These are phyloP conservation scores for Rhodinocichla rosea DNA, from an alignment of 2,113 vertebrate species.

Conservation along the genomic window DNA sequence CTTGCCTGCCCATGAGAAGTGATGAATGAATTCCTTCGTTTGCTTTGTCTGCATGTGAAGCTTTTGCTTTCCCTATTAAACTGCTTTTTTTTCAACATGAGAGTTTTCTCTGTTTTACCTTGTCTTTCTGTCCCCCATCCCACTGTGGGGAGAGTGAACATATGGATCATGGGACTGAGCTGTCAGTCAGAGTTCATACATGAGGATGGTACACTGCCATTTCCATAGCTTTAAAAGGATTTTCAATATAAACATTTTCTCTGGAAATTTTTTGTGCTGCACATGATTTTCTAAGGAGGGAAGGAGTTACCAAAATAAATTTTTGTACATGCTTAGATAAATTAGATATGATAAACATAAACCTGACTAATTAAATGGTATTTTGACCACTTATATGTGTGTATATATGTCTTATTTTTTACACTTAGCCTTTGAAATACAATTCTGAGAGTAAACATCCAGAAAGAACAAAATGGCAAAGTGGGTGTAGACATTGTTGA, in stretches of 20 bases:
- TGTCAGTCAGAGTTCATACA: background rate
- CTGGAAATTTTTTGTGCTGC: background rate
- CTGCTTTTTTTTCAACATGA: accelerated
- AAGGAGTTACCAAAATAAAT: background rate
- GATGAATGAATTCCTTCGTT: accelerated
- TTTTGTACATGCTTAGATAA: background rate
- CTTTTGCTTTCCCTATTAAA: background rate
- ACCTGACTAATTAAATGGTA: background rate
- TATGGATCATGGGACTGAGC: background rate
- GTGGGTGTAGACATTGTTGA: accelerated
- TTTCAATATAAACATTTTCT: background rate
- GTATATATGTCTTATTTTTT: background rate
- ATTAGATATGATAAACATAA: background rate
- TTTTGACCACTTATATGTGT: background rate
- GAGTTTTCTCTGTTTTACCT: background rate
- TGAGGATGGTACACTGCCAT: accelerated
- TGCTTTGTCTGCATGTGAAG: background rate
- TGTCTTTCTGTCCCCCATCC: background rate
- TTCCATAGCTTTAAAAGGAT: background rate
- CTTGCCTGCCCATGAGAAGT: background rate
- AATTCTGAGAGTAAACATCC: background rate
- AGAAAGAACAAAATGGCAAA: background rate
- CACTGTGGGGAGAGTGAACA: accelerated
- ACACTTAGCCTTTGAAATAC: background rate
- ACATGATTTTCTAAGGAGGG: background rate